These are phyloP conservation scores for Fundulus diaphanus DNA, from an alignment of 2,797 vertebrate species.

Conservation along the genomic window DNA sequence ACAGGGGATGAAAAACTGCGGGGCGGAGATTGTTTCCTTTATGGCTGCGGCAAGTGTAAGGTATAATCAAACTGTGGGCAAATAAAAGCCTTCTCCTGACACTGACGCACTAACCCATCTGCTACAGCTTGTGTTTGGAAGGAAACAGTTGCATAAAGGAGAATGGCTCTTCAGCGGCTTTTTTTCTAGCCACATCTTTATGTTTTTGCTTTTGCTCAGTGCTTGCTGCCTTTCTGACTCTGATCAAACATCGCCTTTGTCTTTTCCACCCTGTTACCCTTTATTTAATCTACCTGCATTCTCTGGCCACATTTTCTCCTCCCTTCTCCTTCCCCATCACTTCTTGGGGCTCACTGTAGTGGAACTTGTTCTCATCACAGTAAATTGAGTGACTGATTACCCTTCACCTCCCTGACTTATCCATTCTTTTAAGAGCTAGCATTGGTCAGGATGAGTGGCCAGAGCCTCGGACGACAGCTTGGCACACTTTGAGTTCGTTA, in stretches of 20 bases:
- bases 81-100: conserved; percentile 23
- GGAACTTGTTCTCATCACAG: conserved; percentile 61
- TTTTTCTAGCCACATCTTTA: not conserved
- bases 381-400: conserved; percentile 64
- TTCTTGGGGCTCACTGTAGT: conserved; percentile 50
- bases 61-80: conserved; percentile 35
- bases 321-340: conserved; percentile 13
- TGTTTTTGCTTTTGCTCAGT: not conserved
- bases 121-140: conserved; percentile 1
- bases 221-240: not conserved
- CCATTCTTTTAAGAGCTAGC: conserved; percentile 21
- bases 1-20: conserved; percentile 30
- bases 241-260: conserved; percentile 29
- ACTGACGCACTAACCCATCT: not conserved
- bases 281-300: conserved; percentile 43
- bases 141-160: not conserved
- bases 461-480: conserved; percentile 26
- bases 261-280: conserved; percentile 60
- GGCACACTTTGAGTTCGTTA: conserved; percentile 24
- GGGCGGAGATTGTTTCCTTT: conserved; percentile 31
- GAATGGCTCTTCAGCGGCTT: not conserved
- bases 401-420: conserved; percentile 47
- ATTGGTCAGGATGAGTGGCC: conserved; percentile 13
- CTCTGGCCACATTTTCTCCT: conserved; percentile 32
- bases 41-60: conserved; percentile 22